These are phyloP conservation scores for Habropoda laboriosa DNA, from an alignment of 1,140 invertebrate species.

Conservation along the genomic window DNA sequence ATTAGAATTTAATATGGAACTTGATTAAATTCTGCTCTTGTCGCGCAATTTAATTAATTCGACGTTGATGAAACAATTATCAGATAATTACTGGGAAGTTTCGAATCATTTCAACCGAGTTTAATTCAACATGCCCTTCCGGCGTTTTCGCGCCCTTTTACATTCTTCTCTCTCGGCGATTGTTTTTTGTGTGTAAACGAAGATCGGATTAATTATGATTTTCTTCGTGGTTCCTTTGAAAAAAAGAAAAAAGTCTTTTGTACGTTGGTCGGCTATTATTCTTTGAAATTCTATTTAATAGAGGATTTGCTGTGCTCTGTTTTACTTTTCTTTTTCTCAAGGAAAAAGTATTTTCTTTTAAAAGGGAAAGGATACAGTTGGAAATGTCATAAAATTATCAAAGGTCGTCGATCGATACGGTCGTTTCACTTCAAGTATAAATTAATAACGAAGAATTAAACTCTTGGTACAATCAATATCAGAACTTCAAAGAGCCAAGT, in stretches of 20 bases:
- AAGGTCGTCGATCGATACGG: background rate
- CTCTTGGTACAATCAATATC: background rate
- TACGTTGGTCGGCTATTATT: no score
- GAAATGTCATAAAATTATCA: background rate
- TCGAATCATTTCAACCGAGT: background rate
- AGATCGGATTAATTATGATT: background rate
- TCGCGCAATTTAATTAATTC: conserved; percentile 23
- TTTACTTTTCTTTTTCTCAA: background rate
- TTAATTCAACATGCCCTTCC: background rate
- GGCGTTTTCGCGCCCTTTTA: no score
- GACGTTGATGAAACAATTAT: conserved; percentile 15
- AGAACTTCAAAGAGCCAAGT: background rate
- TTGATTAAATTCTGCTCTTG: conserved; percentile 1
- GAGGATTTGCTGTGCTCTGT: no score
- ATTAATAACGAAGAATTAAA: background rate
- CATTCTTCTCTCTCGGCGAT: background rate
- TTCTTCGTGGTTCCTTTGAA: background rate
- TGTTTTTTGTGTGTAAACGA: background rate
- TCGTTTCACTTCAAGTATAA: background rate
- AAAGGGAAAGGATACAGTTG: background rate
- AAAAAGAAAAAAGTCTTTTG: no score
- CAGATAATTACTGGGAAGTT: conserved; percentile 12
- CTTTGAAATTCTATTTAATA: no score
- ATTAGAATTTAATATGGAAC: conserved; percentile 16
- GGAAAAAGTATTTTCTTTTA: background rate